Evolutionary conservation across 2,113 vertebrate species (phyloP), one percentile per base, ranked within the genome.

Genomic region (Aramus guarauna): DNA sequence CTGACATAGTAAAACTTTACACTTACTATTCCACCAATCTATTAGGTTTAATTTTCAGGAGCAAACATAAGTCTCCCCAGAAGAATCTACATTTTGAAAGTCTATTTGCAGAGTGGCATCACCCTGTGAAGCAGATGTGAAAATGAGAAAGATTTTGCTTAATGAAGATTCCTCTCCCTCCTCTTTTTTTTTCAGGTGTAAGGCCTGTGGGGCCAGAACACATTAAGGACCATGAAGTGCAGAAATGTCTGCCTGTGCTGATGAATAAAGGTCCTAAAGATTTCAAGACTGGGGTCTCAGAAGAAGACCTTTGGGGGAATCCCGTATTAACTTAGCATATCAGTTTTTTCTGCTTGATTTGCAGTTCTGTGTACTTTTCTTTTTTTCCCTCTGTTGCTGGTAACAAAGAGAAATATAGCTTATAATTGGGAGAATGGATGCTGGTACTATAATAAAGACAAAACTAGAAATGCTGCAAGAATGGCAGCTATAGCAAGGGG

Each of bases 401-500:
- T 93, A 84, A 91, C 45, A 52, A 96, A 92, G 67, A 95, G 26
- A 86, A 97, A 94, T 86, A 36, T 22, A 88, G 59, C 1, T 34
- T 37, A 78, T 83, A 85, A 95, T 43, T 76, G 85, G 22, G 48
- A 94, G 39, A 93, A 80, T 5, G 17, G 48, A 62, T 82, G 9
- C 83, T 88, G 43, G 72, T 36, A 53, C 7, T 48, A 47, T 58
- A 94, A 97, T 88, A 88, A 96, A 96, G 90, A 95, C 85, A 95
- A 97, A 97, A 72, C 23, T 63, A 76, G 71, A 91, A 89, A 73
- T n/a, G 18, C n/a, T 80, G 10, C 53, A 41, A 69, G 66, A 94
- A 88, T 24, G 48, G 47, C 84, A 92, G 62, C 68, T 72, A 16
- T 30, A 72, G 48, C 23, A 85, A 86, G 36, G 32, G 9, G 12